Conservation (phyloP, 2,113 vertebrate genomes). For the Phasianus colchicus region DNA sequence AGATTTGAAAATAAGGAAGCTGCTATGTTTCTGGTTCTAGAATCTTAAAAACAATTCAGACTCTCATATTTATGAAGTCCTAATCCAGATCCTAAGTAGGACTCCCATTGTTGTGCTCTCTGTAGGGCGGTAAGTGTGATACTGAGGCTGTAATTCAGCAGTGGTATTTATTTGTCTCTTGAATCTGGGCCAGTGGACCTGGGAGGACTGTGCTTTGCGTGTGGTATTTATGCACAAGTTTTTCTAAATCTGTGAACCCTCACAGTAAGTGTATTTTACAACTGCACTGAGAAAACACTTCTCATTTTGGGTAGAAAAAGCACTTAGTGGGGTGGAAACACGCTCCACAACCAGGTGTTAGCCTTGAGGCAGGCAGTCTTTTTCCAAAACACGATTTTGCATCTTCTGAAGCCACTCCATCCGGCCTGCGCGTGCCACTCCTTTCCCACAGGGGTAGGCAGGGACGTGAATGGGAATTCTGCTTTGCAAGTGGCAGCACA, state of each 20-base stretch:
- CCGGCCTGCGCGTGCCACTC: fast-evolving
- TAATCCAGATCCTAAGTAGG: background rate
- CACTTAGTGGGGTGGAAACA: background rate
- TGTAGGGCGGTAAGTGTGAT: background rate
- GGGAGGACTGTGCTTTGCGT: background rate
- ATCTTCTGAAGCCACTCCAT: background rate
- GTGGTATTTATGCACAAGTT: background rate
- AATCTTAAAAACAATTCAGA: background rate
- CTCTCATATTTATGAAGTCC: background rate
- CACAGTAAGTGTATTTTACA: background rate
- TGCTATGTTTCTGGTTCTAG: background rate
- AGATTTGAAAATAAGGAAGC: slow-evolving; percentile 37
- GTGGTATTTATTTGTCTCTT: background rate
- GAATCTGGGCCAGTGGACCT: background rate
- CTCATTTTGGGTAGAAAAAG: background rate
- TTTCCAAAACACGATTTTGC: background rate
- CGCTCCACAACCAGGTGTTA: background rate
- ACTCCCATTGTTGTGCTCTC: background rate
- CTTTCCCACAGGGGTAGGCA: background rate
- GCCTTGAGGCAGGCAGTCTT: background rate
- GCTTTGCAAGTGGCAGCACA: background rate
- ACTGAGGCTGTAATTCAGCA: background rate
- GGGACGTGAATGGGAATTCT: background rate
- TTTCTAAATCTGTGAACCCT: background rate
- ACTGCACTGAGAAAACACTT: background rate